A percentile compares a stretch with the other conserved stretches of the same genome.
Evolutionary conservation across 1,140 invertebrate genomes (phyloP).

Genomic region (Trichonephila clavata): DNA sequence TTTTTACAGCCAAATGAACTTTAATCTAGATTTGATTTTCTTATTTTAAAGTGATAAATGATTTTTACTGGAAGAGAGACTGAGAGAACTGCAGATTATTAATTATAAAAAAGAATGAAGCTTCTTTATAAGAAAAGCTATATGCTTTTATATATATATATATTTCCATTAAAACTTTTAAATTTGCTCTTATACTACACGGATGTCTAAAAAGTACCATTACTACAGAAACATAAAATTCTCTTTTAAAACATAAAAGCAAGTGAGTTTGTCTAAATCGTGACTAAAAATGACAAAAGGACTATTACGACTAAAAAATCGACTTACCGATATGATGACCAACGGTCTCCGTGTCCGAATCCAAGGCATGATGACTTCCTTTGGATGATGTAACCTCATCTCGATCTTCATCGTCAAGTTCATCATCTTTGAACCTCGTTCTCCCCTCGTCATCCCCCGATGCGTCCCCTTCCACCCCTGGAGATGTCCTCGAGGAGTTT

Average conservation of each 20-base stretch:
- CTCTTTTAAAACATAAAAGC: not conserved
- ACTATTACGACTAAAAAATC: not conserved
- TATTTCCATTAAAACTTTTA: too few relatives aligned
- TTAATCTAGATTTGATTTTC: too few relatives aligned
- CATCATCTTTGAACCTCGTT: conserved; percentile 32
- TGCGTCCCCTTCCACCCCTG: conserved; percentile 28
- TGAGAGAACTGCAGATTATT: too few relatives aligned
- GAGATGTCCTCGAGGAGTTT: conserved; percentile 42
- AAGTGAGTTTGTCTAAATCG: not conserved
- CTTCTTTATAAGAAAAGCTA: too few relatives aligned
- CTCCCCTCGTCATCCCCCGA: conserved; percentile 25
- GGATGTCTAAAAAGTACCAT: not conserved
- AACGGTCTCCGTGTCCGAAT: conserved; percentile 54
- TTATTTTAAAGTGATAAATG: too few relatives aligned
- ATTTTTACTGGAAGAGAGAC: too few relatives aligned
- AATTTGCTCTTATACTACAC: not conserved
- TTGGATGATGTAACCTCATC: conserved; percentile 72
- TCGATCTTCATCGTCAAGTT: conserved; percentile 59
- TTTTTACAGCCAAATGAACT: too few relatives aligned
- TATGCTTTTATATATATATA: too few relatives aligned
- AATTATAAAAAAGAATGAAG: too few relatives aligned
- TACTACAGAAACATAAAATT: not conserved
- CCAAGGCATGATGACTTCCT: conserved; percentile 55
- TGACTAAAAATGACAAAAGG: not conserved
- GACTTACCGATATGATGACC: conserved; percentile 32